Base-by-base conservation (phyloP, 2,797 vertebrate genomes). In the Valencia hispanica region DNA sequence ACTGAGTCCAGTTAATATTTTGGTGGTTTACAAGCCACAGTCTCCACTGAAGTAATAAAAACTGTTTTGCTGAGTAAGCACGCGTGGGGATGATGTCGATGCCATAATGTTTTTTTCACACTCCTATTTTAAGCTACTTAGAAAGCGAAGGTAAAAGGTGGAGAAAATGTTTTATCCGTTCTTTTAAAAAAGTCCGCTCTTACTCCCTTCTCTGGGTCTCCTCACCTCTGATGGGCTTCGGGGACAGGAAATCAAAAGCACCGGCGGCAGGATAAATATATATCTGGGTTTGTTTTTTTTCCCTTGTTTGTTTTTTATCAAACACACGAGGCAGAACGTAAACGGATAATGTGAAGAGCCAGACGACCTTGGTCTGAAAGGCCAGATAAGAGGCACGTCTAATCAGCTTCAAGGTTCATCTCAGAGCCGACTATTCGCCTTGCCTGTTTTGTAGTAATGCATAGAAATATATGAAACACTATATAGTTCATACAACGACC, bases 401-500 rank as follows among this genome's bases (percentile, higher is more conserved):
- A 5, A 79, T 61, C 73, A n/a, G 14, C 48, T 59, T 36, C 20
- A 69, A 10, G 30, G n/a, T 1, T 48, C 0, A 0, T 22, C 39
- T 74, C 34, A 22, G 47, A 22, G 41, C 5, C 39, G 4, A 51
- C 50, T 41, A 14, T 15, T 41, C 22, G 12, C 63, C 39, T n/a
- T 27, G 39, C 1, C 39, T 68, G 25, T 27, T n/a, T 73, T 70
- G 72, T 70, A 63, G 20, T 68, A 15, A 32, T 9, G 69, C 36
- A 8, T 17, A 57, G 10, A 51, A 10, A 36, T 4, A 25, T 6
- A 32, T 25, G 6, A 1, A 65, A 39, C 76, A 27, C 25, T 69
- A 55, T 47, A 72, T 39, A 74, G 25, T 43, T 72, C 50, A 79
- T 12, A 81, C 70, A 79, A 79, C 72, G 78, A 87, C 79, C 47